Evolutionary conservation across 2,888 invertebrate genomes (phyloP).

Genomic region (Dicranocentrus wangi): DNA sequence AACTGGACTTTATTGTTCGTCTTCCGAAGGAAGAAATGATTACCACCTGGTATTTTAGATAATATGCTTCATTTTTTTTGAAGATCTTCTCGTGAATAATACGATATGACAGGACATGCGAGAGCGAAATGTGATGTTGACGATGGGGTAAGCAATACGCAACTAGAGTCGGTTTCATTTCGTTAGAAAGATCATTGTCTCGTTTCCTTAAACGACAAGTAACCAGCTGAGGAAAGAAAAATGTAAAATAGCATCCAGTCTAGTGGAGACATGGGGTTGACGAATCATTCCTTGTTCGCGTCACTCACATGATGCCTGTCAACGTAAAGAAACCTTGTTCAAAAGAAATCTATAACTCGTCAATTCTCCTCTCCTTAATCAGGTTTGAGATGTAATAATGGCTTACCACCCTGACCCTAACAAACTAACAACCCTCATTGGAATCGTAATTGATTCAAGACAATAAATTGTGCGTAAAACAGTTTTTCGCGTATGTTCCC

Average conservation of each 20-base stretch:
- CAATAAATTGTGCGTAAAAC: slow-evolving; percentile 27
- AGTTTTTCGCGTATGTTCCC: background rate
- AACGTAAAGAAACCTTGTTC: slow-evolving; percentile 8
- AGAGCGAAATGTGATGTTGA: background rate
- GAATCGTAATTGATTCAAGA: slow-evolving; percentile 13
- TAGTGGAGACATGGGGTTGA: background rate
- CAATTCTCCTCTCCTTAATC: slow-evolving; percentile 21
- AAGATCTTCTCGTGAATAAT: slow-evolving; percentile 9
- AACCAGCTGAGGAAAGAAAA: slow-evolving; percentile 16
- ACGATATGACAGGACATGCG: slow-evolving; percentile 9
- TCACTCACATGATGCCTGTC: slow-evolving; percentile 10
- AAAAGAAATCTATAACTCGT: background rate
- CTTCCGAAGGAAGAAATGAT: slow-evolving; percentile 2
- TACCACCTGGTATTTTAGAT: slow-evolving; percentile 17
- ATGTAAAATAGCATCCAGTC: background rate
- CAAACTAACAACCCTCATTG: slow-evolving; percentile 4
- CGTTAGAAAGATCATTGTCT: slow-evolving; percentile 26
- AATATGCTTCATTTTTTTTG: slow-evolving; percentile 22
- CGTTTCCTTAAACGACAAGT: background rate
- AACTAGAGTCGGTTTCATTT: slow-evolving; percentile 29
- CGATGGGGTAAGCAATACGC: background rate
- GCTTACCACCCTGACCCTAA: slow-evolving; percentile 27
- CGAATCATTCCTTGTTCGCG: slow-evolving; percentile 5
- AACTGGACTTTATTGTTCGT: no score
- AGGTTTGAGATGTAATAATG: slow-evolving; percentile 27